These are phyloP conservation scores for Okapia johnstoni DNA, from an alignment of 2,113 vertebrate genomes.

Conservation along the genomic window DNA sequence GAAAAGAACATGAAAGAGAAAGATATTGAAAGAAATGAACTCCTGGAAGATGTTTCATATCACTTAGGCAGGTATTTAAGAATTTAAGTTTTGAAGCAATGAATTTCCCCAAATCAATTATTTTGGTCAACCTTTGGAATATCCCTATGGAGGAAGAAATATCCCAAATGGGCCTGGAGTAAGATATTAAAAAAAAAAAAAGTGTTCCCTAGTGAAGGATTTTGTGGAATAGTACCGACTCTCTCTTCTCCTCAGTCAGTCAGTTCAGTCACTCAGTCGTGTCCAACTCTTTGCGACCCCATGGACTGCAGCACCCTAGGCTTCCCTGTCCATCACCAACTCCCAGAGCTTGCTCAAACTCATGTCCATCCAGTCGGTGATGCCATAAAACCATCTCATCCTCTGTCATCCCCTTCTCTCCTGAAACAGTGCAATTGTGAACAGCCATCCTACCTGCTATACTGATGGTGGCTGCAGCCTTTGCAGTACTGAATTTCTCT, in stretches of 20 bases:
- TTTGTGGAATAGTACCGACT: neutral
- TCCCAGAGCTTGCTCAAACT: neutral
- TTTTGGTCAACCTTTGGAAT: constrained; percentile 30
- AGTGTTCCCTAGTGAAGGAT: neutral
- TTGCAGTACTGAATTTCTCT: constrained; percentile 91
- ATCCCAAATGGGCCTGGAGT: neutral
- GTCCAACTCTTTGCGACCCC: neutral
- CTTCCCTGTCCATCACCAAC: neutral
- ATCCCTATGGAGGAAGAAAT: constrained; percentile 61
- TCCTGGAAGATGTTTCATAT: neutral
- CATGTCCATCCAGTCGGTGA: neutral
- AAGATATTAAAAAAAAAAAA: neutral
- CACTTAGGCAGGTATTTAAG: neutral
- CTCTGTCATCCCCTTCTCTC: neutral
- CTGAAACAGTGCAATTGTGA: accelerated
- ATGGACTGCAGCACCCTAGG: neutral
- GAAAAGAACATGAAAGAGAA: neutral
- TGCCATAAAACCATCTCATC: neutral
- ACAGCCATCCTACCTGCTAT: constrained; percentile 86
- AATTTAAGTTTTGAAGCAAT: constrained; percentile 57
- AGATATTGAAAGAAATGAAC: neutral
- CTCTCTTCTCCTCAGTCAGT: neutral
- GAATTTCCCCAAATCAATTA: constrained; percentile 59
- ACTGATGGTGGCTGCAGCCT: constrained; percentile 90
- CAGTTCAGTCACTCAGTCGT: neutral